Evolutionary conservation across 2,113 vertebrate genomes (phyloP).

Genomic region (Columba livia): DNA sequence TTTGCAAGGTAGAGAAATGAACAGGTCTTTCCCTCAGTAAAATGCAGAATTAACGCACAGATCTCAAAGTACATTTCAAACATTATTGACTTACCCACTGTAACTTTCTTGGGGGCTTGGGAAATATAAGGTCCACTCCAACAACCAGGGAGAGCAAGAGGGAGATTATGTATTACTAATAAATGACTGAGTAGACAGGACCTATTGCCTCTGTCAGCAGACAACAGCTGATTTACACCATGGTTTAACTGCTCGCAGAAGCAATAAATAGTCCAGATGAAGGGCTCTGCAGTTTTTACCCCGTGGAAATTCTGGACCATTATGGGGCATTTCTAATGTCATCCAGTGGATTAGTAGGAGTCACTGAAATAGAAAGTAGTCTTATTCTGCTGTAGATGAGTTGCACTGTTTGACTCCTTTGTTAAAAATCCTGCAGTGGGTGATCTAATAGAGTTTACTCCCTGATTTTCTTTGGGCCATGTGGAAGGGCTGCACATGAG

Average conservation of each 20-base stretch:
- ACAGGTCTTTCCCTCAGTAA: background rate
- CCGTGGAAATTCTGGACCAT: background rate
- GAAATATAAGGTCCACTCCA: background rate
- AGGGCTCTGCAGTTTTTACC: background rate
- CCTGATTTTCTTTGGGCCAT: background rate
- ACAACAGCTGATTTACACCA: slow-evolving; percentile 6
- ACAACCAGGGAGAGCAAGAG: background rate
- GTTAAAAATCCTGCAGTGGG: background rate
- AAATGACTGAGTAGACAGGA: background rate
- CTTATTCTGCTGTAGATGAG: background rate
- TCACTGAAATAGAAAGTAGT: background rate
- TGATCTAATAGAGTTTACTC: background rate
- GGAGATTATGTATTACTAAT: background rate
- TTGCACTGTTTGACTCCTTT: background rate
- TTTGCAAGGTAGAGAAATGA: background rate
- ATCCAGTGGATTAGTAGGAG: background rate
- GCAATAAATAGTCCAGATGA: background rate
- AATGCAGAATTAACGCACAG: background rate
- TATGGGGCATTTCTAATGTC: background rate
- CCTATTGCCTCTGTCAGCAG: slow-evolving; percentile 39
- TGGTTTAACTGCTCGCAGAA: background rate
- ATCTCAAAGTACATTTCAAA: background rate
- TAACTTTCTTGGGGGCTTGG: background rate
- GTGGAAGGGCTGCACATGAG: background rate
- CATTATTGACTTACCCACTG: background rate